Percentiles rank a stretch among this genome's conserved stretches.
Evolutionary conservation across 2,113 vertebrate genomes (phyloP).

Genomic region (Chiloscyllium plagiosum): DNA sequence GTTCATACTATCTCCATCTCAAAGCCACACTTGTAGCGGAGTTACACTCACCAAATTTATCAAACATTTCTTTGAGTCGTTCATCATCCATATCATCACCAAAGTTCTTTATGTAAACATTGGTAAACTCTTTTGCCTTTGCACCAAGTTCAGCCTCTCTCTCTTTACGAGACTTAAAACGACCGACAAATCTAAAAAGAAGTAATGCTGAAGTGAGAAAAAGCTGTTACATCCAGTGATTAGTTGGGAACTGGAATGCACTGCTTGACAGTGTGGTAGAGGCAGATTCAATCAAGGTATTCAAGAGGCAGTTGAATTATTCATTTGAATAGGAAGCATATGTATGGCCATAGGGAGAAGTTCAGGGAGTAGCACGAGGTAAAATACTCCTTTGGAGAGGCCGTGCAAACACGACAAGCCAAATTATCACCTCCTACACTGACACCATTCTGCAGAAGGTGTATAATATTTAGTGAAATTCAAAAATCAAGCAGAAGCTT

Average conservation of each 20-base stretch:
- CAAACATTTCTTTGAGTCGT: conserved; percentile 82
- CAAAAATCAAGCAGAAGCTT: conserved; percentile 15
- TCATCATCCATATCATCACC: conserved; percentile 93
- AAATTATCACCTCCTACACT: too few species aligned
- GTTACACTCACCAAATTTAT: conserved; percentile 79
- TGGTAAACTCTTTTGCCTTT: conserved; percentile 98
- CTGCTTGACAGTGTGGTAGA: too few species aligned
- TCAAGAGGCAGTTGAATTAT: too few species aligned
- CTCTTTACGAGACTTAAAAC: conserved; percentile 96
- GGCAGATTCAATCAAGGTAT: too few species aligned
- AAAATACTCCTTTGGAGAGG: too few species aligned
- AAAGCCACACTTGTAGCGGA: not conserved
- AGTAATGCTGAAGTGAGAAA: too few species aligned
- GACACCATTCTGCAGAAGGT: not conserved
- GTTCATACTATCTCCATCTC: not conserved
- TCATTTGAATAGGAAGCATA: too few species aligned
- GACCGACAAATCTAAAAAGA: conserved; percentile 81
- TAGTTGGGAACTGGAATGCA: too few species aligned
- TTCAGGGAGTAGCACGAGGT: too few species aligned
- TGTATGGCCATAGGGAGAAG: too few species aligned
- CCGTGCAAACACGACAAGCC: too few species aligned
- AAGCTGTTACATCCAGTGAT: too few species aligned
- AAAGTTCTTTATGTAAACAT: conserved; percentile 98
- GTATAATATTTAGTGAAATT: not conserved
- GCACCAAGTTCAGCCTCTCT: conserved; percentile 93